Percentiles rank a stretch among this genome's conserved stretches.
phyloP scores from a whole-genome alignment of 1,140 invertebrate species.

The Drosophila setifemur region DNA sequence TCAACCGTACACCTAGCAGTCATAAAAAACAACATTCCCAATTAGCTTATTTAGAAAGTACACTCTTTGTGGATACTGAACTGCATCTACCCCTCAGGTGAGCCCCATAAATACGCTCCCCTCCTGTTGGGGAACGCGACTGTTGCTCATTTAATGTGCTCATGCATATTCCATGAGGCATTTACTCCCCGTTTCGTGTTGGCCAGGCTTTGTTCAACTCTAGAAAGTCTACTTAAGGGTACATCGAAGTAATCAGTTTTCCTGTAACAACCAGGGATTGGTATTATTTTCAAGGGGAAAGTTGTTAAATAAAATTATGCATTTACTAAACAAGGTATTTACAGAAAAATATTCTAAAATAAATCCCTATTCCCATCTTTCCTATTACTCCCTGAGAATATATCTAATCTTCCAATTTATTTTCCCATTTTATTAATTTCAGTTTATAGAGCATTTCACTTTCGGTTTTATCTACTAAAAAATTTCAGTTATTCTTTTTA shows the following conservation, averaged over 20 bases:
- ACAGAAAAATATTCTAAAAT: too few relatives aligned
- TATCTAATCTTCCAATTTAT: too few relatives aligned
- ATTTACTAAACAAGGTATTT: too few relatives aligned
- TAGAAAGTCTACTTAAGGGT: constrained; percentile 5
- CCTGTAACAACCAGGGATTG: neutral
- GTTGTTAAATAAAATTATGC: too few relatives aligned
- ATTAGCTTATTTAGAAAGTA: constrained; percentile 28
- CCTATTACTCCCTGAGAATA: too few relatives aligned
- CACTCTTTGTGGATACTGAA: constrained; percentile 16
- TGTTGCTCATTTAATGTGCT: constrained; percentile 67
- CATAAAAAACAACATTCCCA: constrained; percentile 5
- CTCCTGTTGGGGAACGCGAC: constrained; percentile 7
- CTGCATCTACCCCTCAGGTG: constrained; percentile 40
- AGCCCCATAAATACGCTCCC: constrained; percentile 22
- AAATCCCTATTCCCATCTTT: neutral
- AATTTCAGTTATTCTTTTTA: constrained; percentile 11
- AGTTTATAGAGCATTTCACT: neutral
- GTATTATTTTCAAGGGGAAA: neutral
- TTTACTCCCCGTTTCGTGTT: constrained; percentile 42
- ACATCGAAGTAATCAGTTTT: neutral
- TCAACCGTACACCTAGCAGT: too few relatives aligned
- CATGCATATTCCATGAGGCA: constrained; percentile 69
- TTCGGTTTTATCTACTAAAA: neutral
- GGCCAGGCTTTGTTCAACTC: constrained; percentile 1
- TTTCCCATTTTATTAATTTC: too few relatives aligned